Evolutionary conservation across 1,140 invertebrate species (phyloP).

Genomic region (Calliopsis andreniformis): DNA sequence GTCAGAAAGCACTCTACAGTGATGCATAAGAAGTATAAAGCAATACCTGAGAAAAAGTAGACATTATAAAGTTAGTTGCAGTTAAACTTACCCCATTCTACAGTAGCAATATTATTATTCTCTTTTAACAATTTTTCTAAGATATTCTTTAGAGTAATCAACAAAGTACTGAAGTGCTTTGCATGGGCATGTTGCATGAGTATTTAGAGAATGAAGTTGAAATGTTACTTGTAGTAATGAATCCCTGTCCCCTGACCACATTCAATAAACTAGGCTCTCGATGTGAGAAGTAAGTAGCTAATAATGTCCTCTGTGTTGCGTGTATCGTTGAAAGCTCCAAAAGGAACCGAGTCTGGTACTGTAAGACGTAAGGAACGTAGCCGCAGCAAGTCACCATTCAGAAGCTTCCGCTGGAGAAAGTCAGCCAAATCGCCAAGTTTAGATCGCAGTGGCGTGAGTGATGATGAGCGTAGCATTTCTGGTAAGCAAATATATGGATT

Average conservation of each 20-base stretch:
- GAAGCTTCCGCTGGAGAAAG: conserved; percentile 94
- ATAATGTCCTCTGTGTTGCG: conserved; percentile 72
- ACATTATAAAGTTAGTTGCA: too few species aligned
- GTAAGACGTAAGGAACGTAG: conserved; percentile 88
- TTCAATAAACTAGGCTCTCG: conserved; percentile 42
- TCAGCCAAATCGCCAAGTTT: conserved; percentile 80
- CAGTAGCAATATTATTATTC: too few species aligned
- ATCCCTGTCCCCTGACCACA: conserved; percentile 19
- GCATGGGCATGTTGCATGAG: conserved; percentile 80
- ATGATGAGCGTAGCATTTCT: conserved; percentile 88
- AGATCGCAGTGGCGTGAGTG: conserved; percentile 86
- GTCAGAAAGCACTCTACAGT: too few species aligned
- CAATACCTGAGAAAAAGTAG: too few species aligned
- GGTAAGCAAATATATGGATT: conserved; percentile 75
- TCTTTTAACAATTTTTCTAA: not conserved
- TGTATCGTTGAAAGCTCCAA: conserved; percentile 73
- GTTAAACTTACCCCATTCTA: too few species aligned
- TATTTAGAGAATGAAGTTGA: conserved; percentile 5
- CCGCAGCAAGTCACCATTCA: conserved; percentile 94
- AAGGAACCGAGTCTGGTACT: conserved; percentile 77
- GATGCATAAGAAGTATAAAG: too few species aligned
- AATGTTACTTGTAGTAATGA: conserved; percentile 28
- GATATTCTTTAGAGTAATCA: not conserved
- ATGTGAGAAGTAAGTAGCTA: conserved; percentile 67
- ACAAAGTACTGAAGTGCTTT: too few species aligned